phyloP scores from a whole-genome alignment of 2,797 vertebrate genomes.

The Melanogrammus aeglefinus region DNA sequence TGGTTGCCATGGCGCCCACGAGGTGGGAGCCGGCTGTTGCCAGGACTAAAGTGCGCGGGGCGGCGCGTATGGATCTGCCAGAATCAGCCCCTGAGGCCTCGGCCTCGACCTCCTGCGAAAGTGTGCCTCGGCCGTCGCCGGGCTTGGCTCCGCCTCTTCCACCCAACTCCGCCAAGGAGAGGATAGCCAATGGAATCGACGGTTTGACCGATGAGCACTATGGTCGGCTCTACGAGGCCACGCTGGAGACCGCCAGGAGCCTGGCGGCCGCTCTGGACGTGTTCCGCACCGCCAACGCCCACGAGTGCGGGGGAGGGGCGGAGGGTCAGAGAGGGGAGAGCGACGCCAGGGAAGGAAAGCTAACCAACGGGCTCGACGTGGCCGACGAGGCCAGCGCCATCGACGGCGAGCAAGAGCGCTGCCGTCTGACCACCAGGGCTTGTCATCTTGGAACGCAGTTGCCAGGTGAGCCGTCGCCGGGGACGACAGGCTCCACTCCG shows the following conservation, averaged over 20 bases:
- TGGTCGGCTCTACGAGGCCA: constrained; percentile 89
- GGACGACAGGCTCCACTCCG: no score
- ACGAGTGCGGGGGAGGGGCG: constrained; percentile 23
- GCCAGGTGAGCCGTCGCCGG: no score
- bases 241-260: constrained; percentile 91
- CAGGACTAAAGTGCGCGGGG: constrained; percentile 26
- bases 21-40: constrained; percentile 24
- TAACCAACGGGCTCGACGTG: background rate
- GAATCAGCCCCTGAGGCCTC: constrained; percentile 22
- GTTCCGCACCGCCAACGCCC: constrained; percentile 74
- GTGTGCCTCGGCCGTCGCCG: constrained; percentile 18
- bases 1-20: constrained; percentile 88
- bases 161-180: constrained; percentile 71
- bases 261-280: constrained; percentile 90
- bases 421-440: background rate
- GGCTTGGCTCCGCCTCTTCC: constrained; percentile 27
- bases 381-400: no score
- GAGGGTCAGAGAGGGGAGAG: background rate
- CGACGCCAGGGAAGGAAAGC: constrained; percentile 1
- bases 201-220: constrained; percentile 87
- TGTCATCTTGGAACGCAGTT: no score
- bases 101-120: constrained; percentile 18
- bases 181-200: constrained; percentile 82
- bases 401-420: background rate
- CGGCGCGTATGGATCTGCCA: constrained; percentile 18